Percentiles rank a stretch among this genome's conserved stretches.
phyloP scores from a whole-genome alignment of 2,797 vertebrate genomes.

The Phyllotis vaccarum region DNA sequence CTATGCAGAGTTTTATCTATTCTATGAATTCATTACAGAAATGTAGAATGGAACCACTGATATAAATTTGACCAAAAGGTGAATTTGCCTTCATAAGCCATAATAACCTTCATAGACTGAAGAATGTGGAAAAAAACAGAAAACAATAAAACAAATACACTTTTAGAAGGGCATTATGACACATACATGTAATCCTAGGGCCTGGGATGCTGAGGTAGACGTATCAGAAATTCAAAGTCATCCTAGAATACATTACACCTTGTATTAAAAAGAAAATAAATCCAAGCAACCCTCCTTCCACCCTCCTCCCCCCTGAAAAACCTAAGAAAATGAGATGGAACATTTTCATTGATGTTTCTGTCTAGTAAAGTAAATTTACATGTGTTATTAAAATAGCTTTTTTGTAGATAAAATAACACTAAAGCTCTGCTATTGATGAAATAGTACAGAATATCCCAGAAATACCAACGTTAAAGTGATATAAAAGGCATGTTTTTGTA shows the following conservation, averaged over 20 bases:
- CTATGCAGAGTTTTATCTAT: not conserved
- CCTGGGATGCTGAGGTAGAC: not conserved
- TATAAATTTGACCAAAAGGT: not conserved
- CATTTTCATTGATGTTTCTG: not conserved
- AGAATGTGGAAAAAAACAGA: not conserved
- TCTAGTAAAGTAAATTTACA: constrained; percentile 2
- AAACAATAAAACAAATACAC: too few species aligned
- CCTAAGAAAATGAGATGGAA: constrained; percentile 13
- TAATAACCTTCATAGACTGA: not conserved
- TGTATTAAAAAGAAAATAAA: not conserved
- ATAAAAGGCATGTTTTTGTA: constrained; percentile 71
- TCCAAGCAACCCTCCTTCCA: not conserved
- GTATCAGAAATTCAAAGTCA: not conserved
- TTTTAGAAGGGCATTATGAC: not conserved
- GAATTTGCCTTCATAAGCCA: not conserved
- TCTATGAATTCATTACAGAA: not conserved
- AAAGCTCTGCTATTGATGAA: constrained; percentile 60
- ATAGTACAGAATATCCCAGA: constrained; percentile 32
- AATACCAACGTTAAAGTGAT: constrained; percentile 70
- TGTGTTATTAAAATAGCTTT: constrained; percentile 28
- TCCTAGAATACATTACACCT: too few species aligned
- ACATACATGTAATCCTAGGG: not conserved
- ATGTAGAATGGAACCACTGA: not conserved
- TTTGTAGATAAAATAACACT: constrained; percentile 67
- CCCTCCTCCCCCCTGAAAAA: too few species aligned